Evolutionary conservation across 35 echinoderm and acorn worm species (phyloP).

Genomic region (Diadema setosum): DNA sequence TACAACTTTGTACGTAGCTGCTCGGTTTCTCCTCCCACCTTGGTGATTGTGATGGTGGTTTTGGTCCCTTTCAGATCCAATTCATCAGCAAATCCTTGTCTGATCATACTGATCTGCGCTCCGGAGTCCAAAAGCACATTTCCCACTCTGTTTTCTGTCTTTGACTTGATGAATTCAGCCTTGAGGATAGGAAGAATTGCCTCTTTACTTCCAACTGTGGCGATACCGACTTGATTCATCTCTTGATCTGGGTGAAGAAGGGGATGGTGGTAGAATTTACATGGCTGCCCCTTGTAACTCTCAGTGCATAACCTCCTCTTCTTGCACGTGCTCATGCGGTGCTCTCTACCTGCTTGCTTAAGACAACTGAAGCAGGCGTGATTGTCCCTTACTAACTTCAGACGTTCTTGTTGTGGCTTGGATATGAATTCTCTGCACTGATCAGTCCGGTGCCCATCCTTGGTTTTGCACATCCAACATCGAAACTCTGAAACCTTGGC

Average conservation of each 20-base stretch:
- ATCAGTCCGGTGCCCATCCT: slow-evolving; percentile 31
- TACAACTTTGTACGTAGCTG: no score
- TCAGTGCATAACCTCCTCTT: slow-evolving; percentile 14
- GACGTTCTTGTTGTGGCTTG: background rate
- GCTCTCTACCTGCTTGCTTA: no score
- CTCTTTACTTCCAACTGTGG: background rate
- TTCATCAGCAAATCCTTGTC: no score
- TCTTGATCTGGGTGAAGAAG: background rate
- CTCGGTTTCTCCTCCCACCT: no score
- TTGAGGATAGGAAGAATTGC: slow-evolving; percentile 15
- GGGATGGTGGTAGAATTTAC: slow-evolving; percentile 18
- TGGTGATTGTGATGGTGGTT: no score
- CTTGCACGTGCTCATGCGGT: background rate
- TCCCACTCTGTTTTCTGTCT: background rate
- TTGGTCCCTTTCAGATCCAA: no score
- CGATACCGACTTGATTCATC: background rate
- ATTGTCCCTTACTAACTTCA: background rate
- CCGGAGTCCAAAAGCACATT: slow-evolving; percentile 18
- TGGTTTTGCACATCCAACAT: slow-evolving; percentile 9
- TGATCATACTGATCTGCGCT: no score
- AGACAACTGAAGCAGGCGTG: slow-evolving; percentile 52
- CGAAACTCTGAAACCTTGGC: background rate
- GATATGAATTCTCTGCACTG: slow-evolving; percentile 6
- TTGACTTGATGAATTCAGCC: background rate
- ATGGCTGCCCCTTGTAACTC: background rate